These are phyloP conservation scores for Neodiprion pinetum DNA, from an alignment of 1,140 invertebrate genomes.

Conservation along the genomic window DNA sequence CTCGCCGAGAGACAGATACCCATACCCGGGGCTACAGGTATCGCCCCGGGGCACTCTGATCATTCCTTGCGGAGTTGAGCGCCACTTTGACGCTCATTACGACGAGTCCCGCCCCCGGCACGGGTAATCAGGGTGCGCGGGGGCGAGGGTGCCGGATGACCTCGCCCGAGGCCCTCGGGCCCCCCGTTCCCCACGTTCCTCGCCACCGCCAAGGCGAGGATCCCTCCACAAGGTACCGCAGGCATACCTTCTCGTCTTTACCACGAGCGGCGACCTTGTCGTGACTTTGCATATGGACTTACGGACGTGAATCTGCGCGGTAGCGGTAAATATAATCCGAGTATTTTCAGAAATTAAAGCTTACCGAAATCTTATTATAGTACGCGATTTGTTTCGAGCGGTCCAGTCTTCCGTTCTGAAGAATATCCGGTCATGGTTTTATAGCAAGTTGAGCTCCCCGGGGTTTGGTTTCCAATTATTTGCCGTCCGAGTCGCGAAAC, in stretches of 20 bases:
- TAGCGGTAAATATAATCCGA: too few species aligned
- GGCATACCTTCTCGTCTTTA: not conserved
- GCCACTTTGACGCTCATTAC: slow-evolving; percentile 60
- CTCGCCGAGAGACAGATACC: not conserved
- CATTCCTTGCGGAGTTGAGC: slow-evolving; percentile 48
- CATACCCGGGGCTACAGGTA: not conserved
- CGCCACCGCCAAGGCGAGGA: slow-evolving; percentile 38
- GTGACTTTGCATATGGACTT: not conserved
- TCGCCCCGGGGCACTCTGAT: slow-evolving; percentile 16
- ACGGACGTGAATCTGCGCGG: too few species aligned
- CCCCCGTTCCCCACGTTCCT: slow-evolving; percentile 12
- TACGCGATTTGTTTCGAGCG: not conserved
- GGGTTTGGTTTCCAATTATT: not conserved
- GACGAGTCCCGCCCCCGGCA: slow-evolving; percentile 56
- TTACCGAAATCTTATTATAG: too few species aligned
- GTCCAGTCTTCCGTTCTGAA: too few species aligned
- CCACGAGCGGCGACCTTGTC: not conserved
- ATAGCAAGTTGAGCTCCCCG: not conserved
- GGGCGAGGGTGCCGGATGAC: slow-evolving; percentile 56
- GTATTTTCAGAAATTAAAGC: too few species aligned
- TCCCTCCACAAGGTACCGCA: not conserved
- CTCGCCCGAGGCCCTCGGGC: slow-evolving; percentile 53
- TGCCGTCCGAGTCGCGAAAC: not conserved
- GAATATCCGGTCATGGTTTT: not conserved
- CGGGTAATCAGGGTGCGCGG: slow-evolving; percentile 55